Conservation (phyloP, 2,797 vertebrate species). For the Smutsia temminckii region DNA sequence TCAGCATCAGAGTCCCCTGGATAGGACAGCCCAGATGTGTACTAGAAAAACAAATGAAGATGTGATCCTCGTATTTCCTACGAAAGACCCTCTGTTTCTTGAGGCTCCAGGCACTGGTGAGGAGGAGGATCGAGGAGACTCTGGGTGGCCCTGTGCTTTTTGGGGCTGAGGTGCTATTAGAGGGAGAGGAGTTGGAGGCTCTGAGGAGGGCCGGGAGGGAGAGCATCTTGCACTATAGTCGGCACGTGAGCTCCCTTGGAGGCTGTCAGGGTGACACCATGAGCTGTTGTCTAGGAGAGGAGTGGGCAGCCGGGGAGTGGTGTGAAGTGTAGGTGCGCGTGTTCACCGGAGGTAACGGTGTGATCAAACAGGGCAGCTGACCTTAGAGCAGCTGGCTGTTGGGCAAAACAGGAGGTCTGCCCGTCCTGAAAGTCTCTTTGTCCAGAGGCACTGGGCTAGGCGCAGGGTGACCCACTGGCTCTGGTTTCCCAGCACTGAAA, state of each 20-base stretch:
- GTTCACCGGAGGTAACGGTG: neutral
- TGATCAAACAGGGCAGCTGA: neutral
- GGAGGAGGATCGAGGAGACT: neutral
- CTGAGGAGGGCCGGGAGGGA: neutral
- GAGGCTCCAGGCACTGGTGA: neutral
- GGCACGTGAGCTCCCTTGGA: neutral
- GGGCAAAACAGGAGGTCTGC: neutral
- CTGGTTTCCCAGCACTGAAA: neutral
- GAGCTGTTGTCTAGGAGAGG: neutral
- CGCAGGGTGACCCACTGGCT: neutral
- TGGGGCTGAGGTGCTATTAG: neutral
- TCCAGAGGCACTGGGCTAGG: too few relatives aligned
- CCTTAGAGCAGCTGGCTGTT: neutral
- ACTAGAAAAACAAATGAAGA: neutral
- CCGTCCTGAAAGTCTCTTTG: neutral
- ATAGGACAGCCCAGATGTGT: neutral
- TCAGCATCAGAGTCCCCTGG: neutral
- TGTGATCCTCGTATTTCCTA: neutral
- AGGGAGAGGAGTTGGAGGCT: neutral
- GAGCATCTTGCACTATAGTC: neutral
- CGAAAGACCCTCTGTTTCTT: neutral
- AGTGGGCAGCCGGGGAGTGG: neutral
- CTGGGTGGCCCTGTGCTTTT: neutral
- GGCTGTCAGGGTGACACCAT: neutral
- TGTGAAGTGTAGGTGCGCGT: neutral